These are phyloP conservation scores for Barbus barbus DNA, from an alignment of 2,113 vertebrate genomes.

Conservation along the genomic window DNA sequence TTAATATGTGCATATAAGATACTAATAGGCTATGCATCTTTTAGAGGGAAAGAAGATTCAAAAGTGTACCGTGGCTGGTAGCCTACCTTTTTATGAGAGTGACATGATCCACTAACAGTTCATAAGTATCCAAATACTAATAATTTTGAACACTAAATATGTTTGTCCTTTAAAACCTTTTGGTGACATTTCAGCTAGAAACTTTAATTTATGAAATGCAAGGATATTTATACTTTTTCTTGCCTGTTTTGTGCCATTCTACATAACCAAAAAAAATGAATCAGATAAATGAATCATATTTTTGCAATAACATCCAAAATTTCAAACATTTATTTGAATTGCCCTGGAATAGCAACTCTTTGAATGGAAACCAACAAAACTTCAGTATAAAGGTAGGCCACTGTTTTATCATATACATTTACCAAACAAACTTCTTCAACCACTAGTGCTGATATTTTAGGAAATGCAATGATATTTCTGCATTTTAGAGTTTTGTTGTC, in stretches of 20 bases:
- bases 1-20: background rate
- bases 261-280: background rate
- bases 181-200: background rate
- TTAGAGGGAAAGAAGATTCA: background rate
- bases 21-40: background rate
- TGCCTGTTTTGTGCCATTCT: background rate
- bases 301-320: background rate
- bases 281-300: background rate
- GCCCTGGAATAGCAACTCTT: background rate
- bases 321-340: background rate
- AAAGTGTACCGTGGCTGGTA: too few species aligned
- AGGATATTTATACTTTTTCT: background rate
- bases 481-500: background rate
- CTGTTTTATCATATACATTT: background rate
- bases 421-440: background rate
- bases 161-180: background rate
- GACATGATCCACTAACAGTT: too few species aligned
- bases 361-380: background rate
- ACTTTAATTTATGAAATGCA: background rate
- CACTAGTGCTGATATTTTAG: too few species aligned
- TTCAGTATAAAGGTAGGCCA: background rate
- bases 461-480: background rate
- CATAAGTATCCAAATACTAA: background rate
- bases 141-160: background rate
- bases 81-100: background rate